Evolutionary conservation across 1,140 invertebrate genomes (phyloP).

Genomic region (Achatina immaculata): DNA sequence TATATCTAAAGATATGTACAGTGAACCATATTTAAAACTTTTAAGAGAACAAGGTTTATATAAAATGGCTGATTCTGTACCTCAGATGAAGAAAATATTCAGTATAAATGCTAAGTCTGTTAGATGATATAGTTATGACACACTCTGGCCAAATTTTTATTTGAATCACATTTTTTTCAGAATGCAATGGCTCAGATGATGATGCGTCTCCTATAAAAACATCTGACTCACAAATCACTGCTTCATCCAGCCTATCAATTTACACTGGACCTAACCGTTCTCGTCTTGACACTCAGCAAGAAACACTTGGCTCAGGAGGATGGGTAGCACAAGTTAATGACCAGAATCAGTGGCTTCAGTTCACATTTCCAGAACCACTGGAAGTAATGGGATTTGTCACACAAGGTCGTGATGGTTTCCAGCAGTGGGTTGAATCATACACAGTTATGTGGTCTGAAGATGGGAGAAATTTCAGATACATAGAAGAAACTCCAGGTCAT

Average conservation of each 20-base stretch:
- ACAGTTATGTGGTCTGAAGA: slow-evolving; percentile 72
- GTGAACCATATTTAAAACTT: too few species aligned
- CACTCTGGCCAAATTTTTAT: too few species aligned
- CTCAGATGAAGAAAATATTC: too few species aligned
- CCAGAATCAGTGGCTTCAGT: slow-evolving; percentile 11
- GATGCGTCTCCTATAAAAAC: slow-evolving; percentile 11
- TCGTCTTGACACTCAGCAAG: slow-evolving; percentile 6
- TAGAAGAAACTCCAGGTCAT: slow-evolving; percentile 38
- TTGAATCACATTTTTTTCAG: too few species aligned
- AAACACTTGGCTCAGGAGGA: background rate
- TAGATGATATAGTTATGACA: too few species aligned
- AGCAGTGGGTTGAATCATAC: slow-evolving; percentile 81
- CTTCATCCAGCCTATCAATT: background rate
- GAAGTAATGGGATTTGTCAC: slow-evolving; percentile 78
- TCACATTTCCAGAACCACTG: slow-evolving; percentile 14
- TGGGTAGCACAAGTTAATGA: slow-evolving; percentile 20
- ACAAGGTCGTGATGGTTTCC: slow-evolving; percentile 69
- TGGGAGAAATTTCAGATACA: slow-evolving; percentile 47
- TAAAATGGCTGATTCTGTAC: too few species aligned
- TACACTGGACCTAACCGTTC: slow-evolving; percentile 22
- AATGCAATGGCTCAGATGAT: background rate
- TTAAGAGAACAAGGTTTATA: too few species aligned
- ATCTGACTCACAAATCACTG: slow-evolving; percentile 11
- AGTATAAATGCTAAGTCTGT: too few species aligned
- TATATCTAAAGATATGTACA: too few species aligned